Base-by-base conservation (phyloP, 2,113 vertebrate genomes). In the Recurvirostra avosetta region DNA sequence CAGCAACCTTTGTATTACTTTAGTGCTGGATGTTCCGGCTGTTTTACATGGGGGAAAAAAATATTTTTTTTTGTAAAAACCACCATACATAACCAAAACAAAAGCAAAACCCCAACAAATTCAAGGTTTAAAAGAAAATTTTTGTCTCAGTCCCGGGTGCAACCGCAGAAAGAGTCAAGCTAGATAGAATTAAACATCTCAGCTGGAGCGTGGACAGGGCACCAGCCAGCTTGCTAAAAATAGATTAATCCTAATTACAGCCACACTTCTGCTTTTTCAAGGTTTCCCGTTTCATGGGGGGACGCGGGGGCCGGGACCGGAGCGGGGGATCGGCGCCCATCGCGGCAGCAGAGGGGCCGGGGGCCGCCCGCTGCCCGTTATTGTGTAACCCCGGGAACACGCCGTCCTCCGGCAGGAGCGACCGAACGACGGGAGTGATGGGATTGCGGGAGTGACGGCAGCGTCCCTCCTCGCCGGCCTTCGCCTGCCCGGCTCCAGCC, bases 241-340 rank as follows among this genome's bases (percentile, higher is more conserved):
- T 98, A 98, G 95, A 94, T 84, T 97, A 97, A 97, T 97, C 97
- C 97, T 92, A 97, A 96, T 97, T 97, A 95, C 94, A 96, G 97
- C 85, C 94, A 93, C 95, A 66, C 95, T 97, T 62, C 88, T 92
- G 91, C 95, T 77, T 91, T 88, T 63, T 71, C 87, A 92, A 61
- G 96, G 96, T 93, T 94, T 91, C 94, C 92, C 34, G 47, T 96
- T 95, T 55, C 90, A 76, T 67, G 23, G 3, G 80, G 84, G 85
- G 61, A 30, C 23, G 6, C 61, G 12, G 38, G 30, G 94, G 86
- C 75, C 34, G 55, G n/a, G 85, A 19, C 15, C 4, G 79, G 47
- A 27, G 38, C 4, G 59, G 90, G 79, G 88, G 61, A 9, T 13
- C 36, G 12, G 38, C 21, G 79, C 71, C 71, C 15, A 0, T 3